Conservation (phyloP, 2,888 invertebrate genomes). For the Mesoligia furuncula region DNA sequence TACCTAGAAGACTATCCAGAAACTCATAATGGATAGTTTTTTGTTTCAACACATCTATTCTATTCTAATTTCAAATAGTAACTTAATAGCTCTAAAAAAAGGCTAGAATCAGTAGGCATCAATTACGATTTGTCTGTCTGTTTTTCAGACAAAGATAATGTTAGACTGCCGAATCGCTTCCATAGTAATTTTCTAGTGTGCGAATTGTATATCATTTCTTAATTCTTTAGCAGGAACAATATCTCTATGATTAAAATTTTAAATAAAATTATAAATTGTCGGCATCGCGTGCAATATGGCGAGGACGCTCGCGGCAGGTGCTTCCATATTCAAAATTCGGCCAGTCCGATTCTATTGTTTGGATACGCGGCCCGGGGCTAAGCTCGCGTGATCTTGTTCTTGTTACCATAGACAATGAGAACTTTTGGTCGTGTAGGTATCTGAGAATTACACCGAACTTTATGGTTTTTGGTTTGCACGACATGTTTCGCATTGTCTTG, state of each 20-base stretch:
- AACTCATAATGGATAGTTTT: neutral
- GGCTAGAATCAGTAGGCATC: slow-evolving; percentile 42
- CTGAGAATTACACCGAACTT: slow-evolving; percentile 31
- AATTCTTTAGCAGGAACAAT: slow-evolving; percentile 38
- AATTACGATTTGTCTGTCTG: slow-evolving; percentile 45
- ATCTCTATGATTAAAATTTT: slow-evolving; percentile 49
- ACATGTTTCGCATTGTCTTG: neutral
- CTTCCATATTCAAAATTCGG: slow-evolving; percentile 80
- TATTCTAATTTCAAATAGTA: neutral
- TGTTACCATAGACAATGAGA: slow-evolving; percentile 69
- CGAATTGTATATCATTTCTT: slow-evolving; percentile 42
- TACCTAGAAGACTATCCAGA: neutral
- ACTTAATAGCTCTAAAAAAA: slow-evolving; percentile 3
- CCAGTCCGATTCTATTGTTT: slow-evolving; percentile 62
- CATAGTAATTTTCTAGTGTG: slow-evolving; percentile 40
- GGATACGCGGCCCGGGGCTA: slow-evolving; percentile 69
- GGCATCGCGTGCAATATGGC: slow-evolving; percentile 85
- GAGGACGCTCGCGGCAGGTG: slow-evolving; percentile 75
- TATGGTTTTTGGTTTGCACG: slow-evolving; percentile 22
- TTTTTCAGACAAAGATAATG: slow-evolving; percentile 40
- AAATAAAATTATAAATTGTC: slow-evolving; percentile 66
- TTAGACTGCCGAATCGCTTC: slow-evolving; percentile 28
- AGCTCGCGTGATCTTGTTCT: slow-evolving; percentile 77
- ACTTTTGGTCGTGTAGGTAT: slow-evolving; percentile 59
- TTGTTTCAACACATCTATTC: slow-evolving; percentile 3